These are phyloP conservation scores for Emys orbicularis DNA, from an alignment of 2,797 vertebrate species.

Conservation along the genomic window DNA sequence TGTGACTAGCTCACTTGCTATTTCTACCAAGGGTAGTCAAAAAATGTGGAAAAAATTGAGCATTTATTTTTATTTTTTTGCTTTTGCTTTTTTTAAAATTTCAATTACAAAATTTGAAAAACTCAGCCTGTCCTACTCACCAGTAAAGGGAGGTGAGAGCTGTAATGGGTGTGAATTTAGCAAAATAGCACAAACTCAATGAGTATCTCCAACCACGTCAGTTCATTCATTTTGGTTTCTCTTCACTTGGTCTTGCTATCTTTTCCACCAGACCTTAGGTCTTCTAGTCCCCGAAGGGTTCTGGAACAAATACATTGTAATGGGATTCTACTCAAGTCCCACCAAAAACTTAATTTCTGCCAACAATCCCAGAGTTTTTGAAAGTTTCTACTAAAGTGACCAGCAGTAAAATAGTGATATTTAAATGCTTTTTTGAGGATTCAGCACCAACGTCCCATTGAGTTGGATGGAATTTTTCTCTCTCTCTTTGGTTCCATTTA, in stretches of 20 bases:
- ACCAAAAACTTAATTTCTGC: background rate
- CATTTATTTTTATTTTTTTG: background rate
- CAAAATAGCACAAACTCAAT: background rate
- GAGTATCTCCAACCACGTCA: background rate
- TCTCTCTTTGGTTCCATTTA: rapidly evolving
- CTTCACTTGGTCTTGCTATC: background rate
- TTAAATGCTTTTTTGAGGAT: background rate
- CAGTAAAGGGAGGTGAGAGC: background rate
- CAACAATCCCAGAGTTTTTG: background rate
- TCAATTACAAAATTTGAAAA: background rate
- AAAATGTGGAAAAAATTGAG: background rate
- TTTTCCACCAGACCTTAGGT: background rate
- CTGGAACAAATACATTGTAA: background rate
- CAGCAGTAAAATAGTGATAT: background rate
- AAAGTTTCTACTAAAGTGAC: background rate
- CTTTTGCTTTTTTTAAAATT: background rate
- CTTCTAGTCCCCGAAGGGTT: background rate
- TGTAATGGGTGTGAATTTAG: background rate
- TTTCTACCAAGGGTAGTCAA: background rate
- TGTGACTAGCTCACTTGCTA: background rate
- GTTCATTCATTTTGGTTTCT: background rate
- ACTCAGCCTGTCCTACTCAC: background rate
- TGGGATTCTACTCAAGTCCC: background rate
- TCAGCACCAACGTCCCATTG: background rate
- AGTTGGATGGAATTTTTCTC: background rate